phyloP scores from a whole-genome alignment of 2,888 invertebrate species.

The Drosophila sordidula region DNA sequence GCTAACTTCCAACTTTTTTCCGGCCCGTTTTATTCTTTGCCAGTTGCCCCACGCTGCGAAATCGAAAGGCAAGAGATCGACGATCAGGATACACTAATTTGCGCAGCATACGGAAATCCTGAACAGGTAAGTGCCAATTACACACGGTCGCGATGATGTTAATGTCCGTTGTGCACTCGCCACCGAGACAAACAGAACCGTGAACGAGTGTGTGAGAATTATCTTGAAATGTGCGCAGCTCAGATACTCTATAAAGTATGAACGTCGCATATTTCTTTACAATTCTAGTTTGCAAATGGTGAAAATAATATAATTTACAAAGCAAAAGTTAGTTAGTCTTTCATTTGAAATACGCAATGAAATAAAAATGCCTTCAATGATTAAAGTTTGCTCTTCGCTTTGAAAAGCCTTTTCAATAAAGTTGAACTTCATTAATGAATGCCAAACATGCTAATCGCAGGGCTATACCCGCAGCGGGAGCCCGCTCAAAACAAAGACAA shows the following conservation, averaged over 20 bases:
- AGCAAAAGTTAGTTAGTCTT: too few relatives aligned
- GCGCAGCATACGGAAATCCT: conserved; percentile 93
- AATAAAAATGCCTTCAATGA: too few relatives aligned
- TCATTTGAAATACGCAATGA: too few relatives aligned
- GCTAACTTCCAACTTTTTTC: conserved; percentile 9
- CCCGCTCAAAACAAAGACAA: conserved; percentile 6
- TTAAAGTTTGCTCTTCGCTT: too few relatives aligned
- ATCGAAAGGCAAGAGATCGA: conserved; percentile 90
- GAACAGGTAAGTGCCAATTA: conserved; percentile 81
- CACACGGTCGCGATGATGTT: too few relatives aligned
- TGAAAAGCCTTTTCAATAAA: not conserved
- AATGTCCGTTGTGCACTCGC: too few relatives aligned
- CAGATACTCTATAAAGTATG: too few relatives aligned
- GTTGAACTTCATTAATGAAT: not conserved
- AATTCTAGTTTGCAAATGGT: too few relatives aligned
- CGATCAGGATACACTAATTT: conserved; percentile 91
- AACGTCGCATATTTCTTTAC: too few relatives aligned
- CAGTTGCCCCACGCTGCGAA: conserved; percentile 94
- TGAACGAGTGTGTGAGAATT: not conserved
- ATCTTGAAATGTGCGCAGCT: too few relatives aligned
- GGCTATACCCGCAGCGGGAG: conserved; percentile 8
- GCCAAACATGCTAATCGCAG: conserved; percentile 1
- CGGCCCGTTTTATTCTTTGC: not conserved
- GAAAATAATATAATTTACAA: too few relatives aligned
- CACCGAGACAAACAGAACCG: not conserved